Evolutionary conservation across 2,888 invertebrate genomes (phyloP).

Genomic region (Oscheius sp.): DNA sequence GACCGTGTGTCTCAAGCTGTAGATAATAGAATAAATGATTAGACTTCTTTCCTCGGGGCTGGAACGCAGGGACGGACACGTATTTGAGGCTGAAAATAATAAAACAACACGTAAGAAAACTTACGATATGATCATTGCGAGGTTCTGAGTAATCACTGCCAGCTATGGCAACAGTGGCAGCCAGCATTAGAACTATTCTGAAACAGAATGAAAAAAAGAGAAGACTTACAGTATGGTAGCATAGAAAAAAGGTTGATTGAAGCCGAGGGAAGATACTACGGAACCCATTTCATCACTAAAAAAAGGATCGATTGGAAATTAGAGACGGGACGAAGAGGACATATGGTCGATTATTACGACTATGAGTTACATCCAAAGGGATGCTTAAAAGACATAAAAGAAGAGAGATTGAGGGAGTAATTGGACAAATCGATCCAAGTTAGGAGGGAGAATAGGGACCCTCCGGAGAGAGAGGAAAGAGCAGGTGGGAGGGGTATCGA

Average conservation of each 20-base stretch:
- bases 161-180: constrained; percentile 41
- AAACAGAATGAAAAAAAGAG: background rate
- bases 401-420: background rate
- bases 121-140: background rate
- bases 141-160: constrained; percentile 32
- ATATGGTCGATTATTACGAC: too few species aligned
- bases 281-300: constrained; percentile 43
- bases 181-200: constrained; percentile 53
- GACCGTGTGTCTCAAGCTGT: constrained; percentile 72
- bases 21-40: constrained; percentile 3
- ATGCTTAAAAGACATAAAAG: too few species aligned
- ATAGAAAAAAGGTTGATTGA: constrained; percentile 53
- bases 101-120: background rate
- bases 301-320: too few species aligned
- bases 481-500: constrained; percentile 7
- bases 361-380: too few species aligned
- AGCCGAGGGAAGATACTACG: constrained; percentile 53
- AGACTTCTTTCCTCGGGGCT: constrained; percentile 36
- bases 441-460: background rate
- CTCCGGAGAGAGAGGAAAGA: background rate
- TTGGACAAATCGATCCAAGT: background rate
- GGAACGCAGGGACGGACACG: constrained; percentile 48
- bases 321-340: too few species aligned
- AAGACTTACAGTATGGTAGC: constrained; percentile 47
- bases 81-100: constrained; percentile 57